A percentile compares a stretch with the other conserved stretches of the same genome.
These are phyloP conservation scores for Oophaga pumilio DNA, from an alignment of 2,113 vertebrate species.

Conservation along the genomic window DNA sequence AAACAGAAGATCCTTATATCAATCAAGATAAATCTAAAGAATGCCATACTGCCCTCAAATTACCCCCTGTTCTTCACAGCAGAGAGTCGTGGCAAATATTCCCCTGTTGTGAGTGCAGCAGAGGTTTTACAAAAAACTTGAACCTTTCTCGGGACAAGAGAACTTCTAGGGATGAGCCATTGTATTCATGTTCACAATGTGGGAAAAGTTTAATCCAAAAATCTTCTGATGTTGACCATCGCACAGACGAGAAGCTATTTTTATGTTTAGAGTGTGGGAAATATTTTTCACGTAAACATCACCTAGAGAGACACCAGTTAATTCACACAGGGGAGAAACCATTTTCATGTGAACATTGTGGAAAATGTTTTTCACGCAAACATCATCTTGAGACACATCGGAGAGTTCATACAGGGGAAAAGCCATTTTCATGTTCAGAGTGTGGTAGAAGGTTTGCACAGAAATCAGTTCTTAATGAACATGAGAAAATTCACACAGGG, in stretches of 20 bases:
- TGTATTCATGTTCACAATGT: not conserved
- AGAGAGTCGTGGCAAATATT: not conserved
- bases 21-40: not conserved
- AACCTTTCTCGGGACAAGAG: not conserved
- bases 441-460: not conserved
- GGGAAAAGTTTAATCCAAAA: not conserved
- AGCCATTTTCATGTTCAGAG: conserved; percentile 1
- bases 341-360: not conserved
- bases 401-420: not conserved
- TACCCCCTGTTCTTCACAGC: not conserved
- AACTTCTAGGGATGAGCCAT: not conserved
- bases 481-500: not conserved
- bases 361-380: not conserved
- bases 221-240: not conserved
- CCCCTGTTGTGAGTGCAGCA: not conserved
- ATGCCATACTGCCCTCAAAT: not conserved
- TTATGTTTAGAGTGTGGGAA: no score
- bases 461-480: not conserved
- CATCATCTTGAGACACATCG: not conserved
- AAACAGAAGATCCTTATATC: not conserved
- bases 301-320: not conserved
- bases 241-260: no score
- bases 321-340: conserved; percentile 6
- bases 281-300: not conserved
- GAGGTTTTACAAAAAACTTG: not conserved